phyloP scores from a whole-genome alignment of 1,140 invertebrate genomes.

The Saccostrea cuccullata region DNA sequence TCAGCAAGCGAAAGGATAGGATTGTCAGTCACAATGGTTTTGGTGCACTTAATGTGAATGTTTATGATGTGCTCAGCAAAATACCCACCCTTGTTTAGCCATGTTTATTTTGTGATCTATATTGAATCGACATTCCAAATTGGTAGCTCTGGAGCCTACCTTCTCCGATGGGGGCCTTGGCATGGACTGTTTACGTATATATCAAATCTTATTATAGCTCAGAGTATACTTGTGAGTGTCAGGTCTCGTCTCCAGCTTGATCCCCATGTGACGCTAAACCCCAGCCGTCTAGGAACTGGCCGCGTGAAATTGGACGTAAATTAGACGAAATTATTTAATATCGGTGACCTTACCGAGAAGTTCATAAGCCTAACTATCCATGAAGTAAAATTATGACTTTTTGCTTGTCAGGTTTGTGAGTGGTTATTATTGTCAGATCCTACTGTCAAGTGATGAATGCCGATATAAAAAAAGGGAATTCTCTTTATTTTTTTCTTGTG shows the following conservation, averaged over 20 bases:
- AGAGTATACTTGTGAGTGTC: conserved; percentile 12
- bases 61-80: background rate
- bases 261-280: background rate
- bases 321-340: background rate
- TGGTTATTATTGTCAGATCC: background rate
- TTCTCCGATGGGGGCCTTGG: background rate
- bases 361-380: conserved; percentile 10
- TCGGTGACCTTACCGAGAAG: background rate
- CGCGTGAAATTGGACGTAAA: background rate
- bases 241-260: conserved; percentile 1
- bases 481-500: background rate
- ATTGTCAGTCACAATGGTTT: background rate
- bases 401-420: background rate
- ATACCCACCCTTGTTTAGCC: background rate
- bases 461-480: background rate
- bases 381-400: conserved; percentile 17
- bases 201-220: conserved; percentile 6
- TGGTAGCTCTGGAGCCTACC: background rate
- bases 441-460: background rate
- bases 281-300: background rate
- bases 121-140: conserved; percentile 11
- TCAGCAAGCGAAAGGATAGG: background rate
- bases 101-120: conserved; percentile 5
- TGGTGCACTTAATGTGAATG: background rate
- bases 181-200: conserved; percentile 19